Base-by-base conservation (phyloP, 2,113 vertebrate genomes). In the Puntigrus tetrazona region DNA sequence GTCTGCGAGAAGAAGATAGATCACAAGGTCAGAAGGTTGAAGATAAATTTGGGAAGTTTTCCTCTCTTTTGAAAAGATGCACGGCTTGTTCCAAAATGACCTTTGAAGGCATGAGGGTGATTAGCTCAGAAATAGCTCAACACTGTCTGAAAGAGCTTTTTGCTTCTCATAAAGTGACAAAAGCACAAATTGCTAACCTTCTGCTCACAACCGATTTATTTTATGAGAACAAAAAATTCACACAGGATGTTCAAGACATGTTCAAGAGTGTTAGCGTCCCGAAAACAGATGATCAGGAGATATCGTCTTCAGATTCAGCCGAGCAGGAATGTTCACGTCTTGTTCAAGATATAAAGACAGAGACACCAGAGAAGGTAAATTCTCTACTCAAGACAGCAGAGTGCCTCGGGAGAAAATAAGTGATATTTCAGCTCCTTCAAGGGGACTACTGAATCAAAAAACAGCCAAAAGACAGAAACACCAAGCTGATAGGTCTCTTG, bases 351-450 rank as follows among this genome's bases (percentile, higher is more conserved):
- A 94, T 95, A 86, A 78, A 86, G 29, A 83, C 70, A 0, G 91
- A 95, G 82, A 90, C 88, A 18, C 84, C 86, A 59, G 91, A 90
- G 7, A 61, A 76, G 36, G 82, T 78, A 73, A 91, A 91, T 2
- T 92, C 96, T 25, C 90, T 96, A 72, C 73, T 11, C 34, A 91
- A 89, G 89, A 95, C 94, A 83, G 91, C 89, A 1, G 16, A 52
- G 52, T 88, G 87, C 85, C 96, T 95, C 72, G 77, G 89, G 52
- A 90, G 94, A 85, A 93, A 96, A 90, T 87, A 92, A 4, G 84
- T 92, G 38, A 91, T 96, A 83, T 93, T 87, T 83, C 95, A 97
- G 91, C 93, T 94, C 50, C 89, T 96, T 36, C 94, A 95, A 84
- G 95, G 96, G 83, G 92, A 96, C 85, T 96, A 94, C 7, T 52